Evolutionary conservation across 30 jellyfish, hydroid and myxozoan genomes (phyloP).

Genomic region (Rhopilema esculentum): DNA sequence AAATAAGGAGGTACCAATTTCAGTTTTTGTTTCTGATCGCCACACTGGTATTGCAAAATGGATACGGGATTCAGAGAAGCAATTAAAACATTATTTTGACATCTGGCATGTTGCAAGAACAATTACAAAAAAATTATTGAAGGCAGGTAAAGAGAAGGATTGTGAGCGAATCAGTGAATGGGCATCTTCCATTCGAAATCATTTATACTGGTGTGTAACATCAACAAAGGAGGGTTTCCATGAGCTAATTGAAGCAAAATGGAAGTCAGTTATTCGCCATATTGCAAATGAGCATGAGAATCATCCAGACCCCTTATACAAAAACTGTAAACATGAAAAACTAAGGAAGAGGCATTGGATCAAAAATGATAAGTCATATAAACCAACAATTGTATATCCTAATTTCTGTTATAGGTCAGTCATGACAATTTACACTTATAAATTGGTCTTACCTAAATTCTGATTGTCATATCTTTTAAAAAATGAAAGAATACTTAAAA

Average conservation of each 20-base stretch:
- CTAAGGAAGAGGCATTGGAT: conserved; percentile 35
- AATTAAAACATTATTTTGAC: conserved; percentile 19
- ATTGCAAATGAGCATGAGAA: conserved; percentile 17
- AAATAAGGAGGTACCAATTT: background rate
- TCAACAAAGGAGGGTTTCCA: conserved; percentile 21
- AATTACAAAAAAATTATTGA: conserved; percentile 13
- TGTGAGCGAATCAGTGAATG: conserved; percentile 8
- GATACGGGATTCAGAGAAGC: conserved; percentile 6
- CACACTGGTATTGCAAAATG: conserved; percentile 44
- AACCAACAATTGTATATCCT: background rate
- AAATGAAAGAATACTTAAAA: background rate
- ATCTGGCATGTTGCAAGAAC: conserved; percentile 64
- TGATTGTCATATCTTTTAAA: background rate
- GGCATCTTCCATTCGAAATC: conserved; percentile 29
- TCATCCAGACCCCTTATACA: conserved; percentile 31
- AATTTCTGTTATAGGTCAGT: background rate
- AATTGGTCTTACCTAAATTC: background rate
- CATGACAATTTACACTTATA: background rate
- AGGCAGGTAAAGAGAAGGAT: conserved; percentile 39
- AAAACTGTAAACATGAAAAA: conserved; percentile 22
- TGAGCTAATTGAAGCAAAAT: conserved; percentile 27
- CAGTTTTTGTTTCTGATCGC: conserved; percentile 27
- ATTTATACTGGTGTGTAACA: conserved; percentile 36
- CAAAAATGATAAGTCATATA: conserved; percentile 15
- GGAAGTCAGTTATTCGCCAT: conserved; percentile 41